These are phyloP conservation scores for Drosophila littoralis DNA, from an alignment of 1,140 invertebrate genomes.

Conservation along the genomic window DNA sequence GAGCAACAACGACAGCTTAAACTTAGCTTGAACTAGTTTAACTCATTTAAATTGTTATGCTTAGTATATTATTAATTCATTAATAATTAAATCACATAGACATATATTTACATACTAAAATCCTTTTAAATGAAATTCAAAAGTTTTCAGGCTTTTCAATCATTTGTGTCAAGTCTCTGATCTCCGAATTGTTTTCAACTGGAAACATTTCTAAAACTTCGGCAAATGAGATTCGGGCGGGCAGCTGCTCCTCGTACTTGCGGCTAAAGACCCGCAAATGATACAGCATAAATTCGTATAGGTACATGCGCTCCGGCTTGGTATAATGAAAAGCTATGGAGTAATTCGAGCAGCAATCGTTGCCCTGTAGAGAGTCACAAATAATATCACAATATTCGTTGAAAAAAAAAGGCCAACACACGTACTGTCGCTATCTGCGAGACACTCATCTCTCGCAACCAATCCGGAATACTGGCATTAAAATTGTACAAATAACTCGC, in stretches of 20 bases:
- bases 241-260: slow-evolving; percentile 9
- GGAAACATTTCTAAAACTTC: slow-evolving; percentile 58
- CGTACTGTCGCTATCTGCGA: slow-evolving; percentile 43
- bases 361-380: slow-evolving; percentile 32
- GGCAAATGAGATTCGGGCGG: slow-evolving; percentile 8
- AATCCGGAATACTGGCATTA: slow-evolving; percentile 56
- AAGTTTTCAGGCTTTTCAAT: slow-evolving; percentile 62
- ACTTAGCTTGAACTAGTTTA: neutral
- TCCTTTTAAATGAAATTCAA: slow-evolving; percentile 24
- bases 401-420: neutral
- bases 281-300: slow-evolving; percentile 71
- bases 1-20: neutral
- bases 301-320: slow-evolving; percentile 59
- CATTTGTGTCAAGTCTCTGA: slow-evolving; percentile 59
- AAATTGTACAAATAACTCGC: slow-evolving; percentile 83
- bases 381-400: neutral
- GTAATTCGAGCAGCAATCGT: slow-evolving; percentile 62
- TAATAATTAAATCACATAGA: slow-evolving; percentile 12
- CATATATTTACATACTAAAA: neutral
- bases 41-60: neutral
- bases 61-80: slow-evolving; percentile 1
- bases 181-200: slow-evolving; percentile 52
- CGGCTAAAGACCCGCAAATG: slow-evolving; percentile 38
- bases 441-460: slow-evolving; percentile 58
- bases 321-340: slow-evolving; percentile 69